These are phyloP conservation scores for Eudorcas thomsonii DNA, from an alignment of 2,113 vertebrate genomes.

Conservation along the genomic window DNA sequence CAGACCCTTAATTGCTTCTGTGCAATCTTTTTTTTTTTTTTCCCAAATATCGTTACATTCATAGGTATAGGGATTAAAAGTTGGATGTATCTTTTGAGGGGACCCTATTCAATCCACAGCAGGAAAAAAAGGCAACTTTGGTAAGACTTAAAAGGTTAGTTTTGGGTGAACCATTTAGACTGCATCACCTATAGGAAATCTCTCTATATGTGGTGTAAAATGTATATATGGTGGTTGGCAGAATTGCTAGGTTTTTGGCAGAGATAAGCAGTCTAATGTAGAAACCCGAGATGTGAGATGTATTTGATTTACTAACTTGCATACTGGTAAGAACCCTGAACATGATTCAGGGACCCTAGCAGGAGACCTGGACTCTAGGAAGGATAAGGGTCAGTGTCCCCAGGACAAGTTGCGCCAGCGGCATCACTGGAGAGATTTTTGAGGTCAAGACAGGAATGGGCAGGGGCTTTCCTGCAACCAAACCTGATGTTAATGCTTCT, in stretches of 20 bases:
- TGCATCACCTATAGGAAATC: background rate
- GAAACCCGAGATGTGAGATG: background rate
- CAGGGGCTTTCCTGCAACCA: background rate
- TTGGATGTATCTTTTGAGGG: background rate
- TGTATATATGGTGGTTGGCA: background rate
- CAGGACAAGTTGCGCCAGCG: no score
- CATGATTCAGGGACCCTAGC: background rate
- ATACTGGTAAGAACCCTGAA: background rate
- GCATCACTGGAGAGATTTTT: background rate
- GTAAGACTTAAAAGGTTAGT: background rate
- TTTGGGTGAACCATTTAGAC: background rate
- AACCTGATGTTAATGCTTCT: background rate
- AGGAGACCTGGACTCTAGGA: background rate
- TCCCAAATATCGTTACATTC: background rate
- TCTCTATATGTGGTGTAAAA: background rate
- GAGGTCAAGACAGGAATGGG: background rate
- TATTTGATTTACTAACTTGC: background rate
- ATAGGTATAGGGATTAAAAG: background rate
- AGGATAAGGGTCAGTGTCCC: no score
- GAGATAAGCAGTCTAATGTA: background rate
- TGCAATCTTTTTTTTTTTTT: background rate
- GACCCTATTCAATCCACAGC: background rate
- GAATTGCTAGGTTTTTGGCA: background rate
- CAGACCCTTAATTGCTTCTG: background rate
- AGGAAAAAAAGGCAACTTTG: background rate